phyloP scores from a whole-genome alignment of 2,113 vertebrate genomes.

The Carettochelys insculpta region DNA sequence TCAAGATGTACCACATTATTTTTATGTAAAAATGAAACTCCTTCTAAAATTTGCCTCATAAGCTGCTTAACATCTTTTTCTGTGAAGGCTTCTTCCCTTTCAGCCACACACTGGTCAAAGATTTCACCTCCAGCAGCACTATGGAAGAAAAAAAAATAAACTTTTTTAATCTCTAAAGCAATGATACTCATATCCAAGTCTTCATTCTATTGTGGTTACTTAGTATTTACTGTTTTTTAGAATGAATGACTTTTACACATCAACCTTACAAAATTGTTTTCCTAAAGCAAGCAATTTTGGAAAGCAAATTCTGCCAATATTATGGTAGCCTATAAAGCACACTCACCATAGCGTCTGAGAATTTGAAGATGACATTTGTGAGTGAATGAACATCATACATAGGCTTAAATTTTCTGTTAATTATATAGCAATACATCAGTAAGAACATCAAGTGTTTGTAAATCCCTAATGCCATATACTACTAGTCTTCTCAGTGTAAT shows the following conservation, averaged over 20 bases:
- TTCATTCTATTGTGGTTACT: neutral
- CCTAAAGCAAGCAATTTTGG: neutral
- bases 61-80: constrained; percentile 92
- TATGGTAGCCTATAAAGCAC: neutral
- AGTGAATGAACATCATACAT: neutral
- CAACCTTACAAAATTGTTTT: neutral
- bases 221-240: neutral
- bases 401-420: neutral
- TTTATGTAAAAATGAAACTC: constrained; percentile 89
- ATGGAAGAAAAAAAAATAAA: neutral
- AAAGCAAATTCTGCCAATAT: neutral
- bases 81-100: constrained; percentile 93
- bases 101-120: constrained; percentile 93
- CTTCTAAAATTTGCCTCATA: constrained; percentile 89
- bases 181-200: neutral
- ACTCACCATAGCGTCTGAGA: neutral
- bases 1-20: constrained; percentile 93
- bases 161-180: neutral
- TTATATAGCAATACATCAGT: neutral
- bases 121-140: constrained; percentile 97
- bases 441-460: neutral
- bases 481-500: neutral
- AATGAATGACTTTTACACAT: neutral
- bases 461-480: neutral
- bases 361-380: neutral